These are phyloP conservation scores for Zeugodacus cucurbitae DNA, from an alignment of 1,140 invertebrate genomes.

Conservation along the genomic window DNA sequence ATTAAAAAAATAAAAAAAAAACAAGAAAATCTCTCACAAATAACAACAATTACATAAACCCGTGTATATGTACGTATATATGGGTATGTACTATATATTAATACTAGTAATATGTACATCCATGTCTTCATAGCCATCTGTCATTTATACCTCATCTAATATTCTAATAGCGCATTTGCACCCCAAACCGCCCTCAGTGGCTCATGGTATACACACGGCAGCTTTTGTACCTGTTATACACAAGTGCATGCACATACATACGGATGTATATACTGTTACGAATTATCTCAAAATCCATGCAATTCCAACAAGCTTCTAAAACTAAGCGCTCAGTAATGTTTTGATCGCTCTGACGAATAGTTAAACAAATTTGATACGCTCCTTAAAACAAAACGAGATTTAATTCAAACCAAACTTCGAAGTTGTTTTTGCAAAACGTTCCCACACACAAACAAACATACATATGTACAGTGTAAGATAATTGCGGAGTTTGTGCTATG, in stretches of 20 bases:
- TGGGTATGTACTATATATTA: background rate
- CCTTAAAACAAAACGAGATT: background rate
- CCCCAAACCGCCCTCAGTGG: no score
- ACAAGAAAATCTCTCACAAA: background rate
- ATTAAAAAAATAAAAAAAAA: no score
- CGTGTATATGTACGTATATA: no score
- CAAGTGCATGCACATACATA: background rate
- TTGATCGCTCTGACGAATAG: conserved; percentile 3
- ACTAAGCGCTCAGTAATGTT: background rate
- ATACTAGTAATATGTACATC: background rate
- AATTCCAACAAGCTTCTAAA: background rate
- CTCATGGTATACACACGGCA: background rate
- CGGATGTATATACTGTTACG: background rate
- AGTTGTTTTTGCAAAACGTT: background rate
- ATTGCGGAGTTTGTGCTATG: background rate
- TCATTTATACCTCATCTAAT: no score
- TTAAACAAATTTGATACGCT: background rate
- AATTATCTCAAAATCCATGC: background rate
- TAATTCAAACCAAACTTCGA: background rate
- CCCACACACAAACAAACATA: background rate
- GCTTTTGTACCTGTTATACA: background rate
- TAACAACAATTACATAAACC: no score
- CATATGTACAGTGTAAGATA: background rate
- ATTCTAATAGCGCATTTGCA: no score
- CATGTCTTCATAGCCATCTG: no score